Conservation (phyloP, 2,113 vertebrate genomes). For the Dissostichus mawsoni region DNA sequence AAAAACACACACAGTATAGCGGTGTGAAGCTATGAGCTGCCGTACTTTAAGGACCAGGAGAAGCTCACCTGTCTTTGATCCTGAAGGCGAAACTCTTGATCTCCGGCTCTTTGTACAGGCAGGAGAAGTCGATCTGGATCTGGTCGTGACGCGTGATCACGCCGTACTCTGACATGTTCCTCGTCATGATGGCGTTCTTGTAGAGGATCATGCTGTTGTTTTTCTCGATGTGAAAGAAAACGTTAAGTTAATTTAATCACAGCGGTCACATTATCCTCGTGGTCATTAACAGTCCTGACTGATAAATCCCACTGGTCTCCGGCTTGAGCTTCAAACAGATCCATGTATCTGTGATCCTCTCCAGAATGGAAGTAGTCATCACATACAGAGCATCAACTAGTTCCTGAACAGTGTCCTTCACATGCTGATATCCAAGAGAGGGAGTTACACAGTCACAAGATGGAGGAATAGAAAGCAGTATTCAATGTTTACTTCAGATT, state of each 20-base stretch:
- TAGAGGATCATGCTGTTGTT: neutral
- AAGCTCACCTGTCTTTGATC: neutral
- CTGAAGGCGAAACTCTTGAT: neutral
- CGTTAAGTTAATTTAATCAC: neutral
- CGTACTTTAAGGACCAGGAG: neutral
- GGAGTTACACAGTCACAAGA: too few species aligned
- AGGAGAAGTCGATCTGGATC: neutral
- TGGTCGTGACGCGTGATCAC: neutral
- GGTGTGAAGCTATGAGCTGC: too few species aligned
- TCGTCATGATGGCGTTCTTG: neutral
- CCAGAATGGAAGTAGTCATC: too few species aligned
- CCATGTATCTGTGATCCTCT: too few species aligned
- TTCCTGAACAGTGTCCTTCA: too few species aligned
- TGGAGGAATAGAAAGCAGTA: too few species aligned
- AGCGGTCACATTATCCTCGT: neutral
- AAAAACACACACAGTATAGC: too few species aligned
- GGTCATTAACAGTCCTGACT: neutral
- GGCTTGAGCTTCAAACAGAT: too few species aligned
- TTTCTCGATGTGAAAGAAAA: neutral
- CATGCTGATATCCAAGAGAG: too few species aligned
- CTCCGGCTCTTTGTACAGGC: neutral
- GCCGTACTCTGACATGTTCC: neutral
- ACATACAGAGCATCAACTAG: too few species aligned
- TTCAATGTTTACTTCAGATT: too few species aligned
- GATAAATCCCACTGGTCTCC: too few species aligned